Evolutionary conservation across 2,797 vertebrate species (phyloP), one percentile per base, ranked within the genome.

Genomic region (Champsocephalus esox): DNA sequence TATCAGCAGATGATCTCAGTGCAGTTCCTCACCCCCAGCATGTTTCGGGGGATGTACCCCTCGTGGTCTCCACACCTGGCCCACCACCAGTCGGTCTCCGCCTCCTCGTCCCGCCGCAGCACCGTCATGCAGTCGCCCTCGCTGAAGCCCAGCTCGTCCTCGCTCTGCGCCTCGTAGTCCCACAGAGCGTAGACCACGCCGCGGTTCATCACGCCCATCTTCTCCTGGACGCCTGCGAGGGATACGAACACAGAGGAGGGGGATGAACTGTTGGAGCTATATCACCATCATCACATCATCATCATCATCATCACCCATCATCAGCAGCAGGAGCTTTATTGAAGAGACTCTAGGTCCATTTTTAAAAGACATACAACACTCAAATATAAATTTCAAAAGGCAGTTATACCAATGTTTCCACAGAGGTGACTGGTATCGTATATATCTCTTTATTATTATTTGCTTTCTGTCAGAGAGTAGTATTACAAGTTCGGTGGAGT

Each of bases 171-270:
- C 41, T 96, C 93, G 0, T 96, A 97, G 84, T 97, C 96, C 98
- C 98, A 99, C 49, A 99, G 92, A 0, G 95, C 96, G 11, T 98
- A 99, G 48, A 99, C 96, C 83, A 98, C 93, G 0, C 97, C 97
- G 9, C 96, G 96, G 87, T 99, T 99, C 98, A 99, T 99, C 75
- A 98, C 96, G 0, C 97, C 98, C 97, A 99, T 99, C 89, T 99
- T 99, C 93, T 99, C 98, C 92, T 99, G 98, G 16, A 99, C 97
- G 1, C 97, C 98, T 99, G 73, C 7, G 1, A 0, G 5, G 12
- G 2, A 34, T 21, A 77, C 34, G n/a, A 3, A 48, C 50, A 12
- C 16, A 13, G 34, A 38, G 34, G 17, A 12, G 44, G 55, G 1
- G 7, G 8, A 67, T 28, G 28, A 28, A 28, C 28, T 4, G 28